A percentile compares a stretch with the other conserved stretches of the same genome.
phyloP scores from a whole-genome alignment of 2,888 invertebrate species.

The Serrognathus titanus region DNA sequence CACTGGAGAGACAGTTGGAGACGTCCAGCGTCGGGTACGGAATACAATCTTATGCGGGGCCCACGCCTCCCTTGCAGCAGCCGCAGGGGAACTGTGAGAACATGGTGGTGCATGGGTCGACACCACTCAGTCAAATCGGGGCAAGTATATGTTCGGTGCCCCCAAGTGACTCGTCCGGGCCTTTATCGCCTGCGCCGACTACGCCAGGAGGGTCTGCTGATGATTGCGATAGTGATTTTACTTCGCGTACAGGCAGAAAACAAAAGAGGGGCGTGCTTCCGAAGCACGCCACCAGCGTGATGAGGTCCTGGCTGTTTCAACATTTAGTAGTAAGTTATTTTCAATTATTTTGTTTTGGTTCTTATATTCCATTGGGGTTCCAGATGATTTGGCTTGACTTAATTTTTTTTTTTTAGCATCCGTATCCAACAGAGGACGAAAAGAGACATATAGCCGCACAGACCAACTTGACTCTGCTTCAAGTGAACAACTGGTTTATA shows the following conservation, averaged over 20 bases:
- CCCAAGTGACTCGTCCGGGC: constrained; percentile 54
- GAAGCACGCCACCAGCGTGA: constrained; percentile 92
- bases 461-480: constrained; percentile 81
- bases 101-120: constrained; percentile 74
- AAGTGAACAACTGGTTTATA: constrained; percentile 93
- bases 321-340: constrained; percentile 80
- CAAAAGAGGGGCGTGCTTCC: constrained; percentile 90
- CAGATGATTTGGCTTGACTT: background rate
- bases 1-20: constrained; percentile 36
- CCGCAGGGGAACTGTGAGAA: constrained; percentile 46
- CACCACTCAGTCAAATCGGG: constrained; percentile 71
- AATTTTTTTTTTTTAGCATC: constrained; percentile 69
- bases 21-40: constrained; percentile 34
- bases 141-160: constrained; percentile 63
- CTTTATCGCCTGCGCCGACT: constrained; percentile 59
- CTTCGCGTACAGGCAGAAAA: constrained; percentile 54
- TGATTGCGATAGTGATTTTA: constrained; percentile 54
- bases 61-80: constrained; percentile 47
- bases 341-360: background rate
- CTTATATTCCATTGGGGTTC: background rate
- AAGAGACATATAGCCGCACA: constrained; percentile 86
- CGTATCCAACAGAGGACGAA: constrained; percentile 93
- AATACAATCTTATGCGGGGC: constrained; percentile 35
- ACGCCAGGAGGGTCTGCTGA: constrained; percentile 58
- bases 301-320: constrained; percentile 95